Conservation (phyloP, 2,888 invertebrate genomes). For the Bimastos eiseni region DNA sequence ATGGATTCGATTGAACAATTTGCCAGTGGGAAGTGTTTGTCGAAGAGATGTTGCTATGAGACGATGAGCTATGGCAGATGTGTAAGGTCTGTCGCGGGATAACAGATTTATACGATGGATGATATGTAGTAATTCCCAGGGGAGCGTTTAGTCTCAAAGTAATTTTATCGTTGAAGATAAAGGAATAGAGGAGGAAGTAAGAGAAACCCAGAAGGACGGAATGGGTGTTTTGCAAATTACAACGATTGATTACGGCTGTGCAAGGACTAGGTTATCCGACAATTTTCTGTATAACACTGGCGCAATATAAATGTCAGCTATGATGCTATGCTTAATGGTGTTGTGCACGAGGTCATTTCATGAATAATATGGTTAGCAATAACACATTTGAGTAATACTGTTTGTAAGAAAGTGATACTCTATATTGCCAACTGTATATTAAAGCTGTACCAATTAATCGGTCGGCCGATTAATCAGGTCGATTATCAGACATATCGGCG, state of each 20-base stretch:
- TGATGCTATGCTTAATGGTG: neutral
- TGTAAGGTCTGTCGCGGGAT: neutral
- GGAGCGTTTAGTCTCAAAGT: neutral
- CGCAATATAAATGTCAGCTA: slow-evolving; percentile 2
- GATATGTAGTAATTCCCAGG: slow-evolving; percentile 13
- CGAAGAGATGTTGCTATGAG: neutral
- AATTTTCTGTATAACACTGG: neutral
- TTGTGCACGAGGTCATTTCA: neutral
- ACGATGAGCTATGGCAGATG: neutral
- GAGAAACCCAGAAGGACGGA: neutral
- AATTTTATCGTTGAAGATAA: neutral
- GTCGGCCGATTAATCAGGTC: too few relatives aligned
- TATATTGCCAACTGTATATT: too few relatives aligned
- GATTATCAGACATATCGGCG: too few relatives aligned
- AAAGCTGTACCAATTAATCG: too few relatives aligned
- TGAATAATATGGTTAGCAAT: too few relatives aligned
- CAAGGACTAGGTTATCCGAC: neutral
- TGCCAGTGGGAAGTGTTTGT: neutral
- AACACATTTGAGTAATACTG: neutral
- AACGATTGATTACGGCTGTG: neutral
- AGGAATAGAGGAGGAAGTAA: neutral
- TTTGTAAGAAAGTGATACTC: neutral
- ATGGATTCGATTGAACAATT: neutral
- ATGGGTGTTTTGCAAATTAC: neutral
- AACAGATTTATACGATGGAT: neutral